Evolutionary conservation across 35 echinoderm and acorn worm genomes (phyloP), one percentile per base, ranked within the genome.

Genomic region (Lytechinus variegatus): DNA sequence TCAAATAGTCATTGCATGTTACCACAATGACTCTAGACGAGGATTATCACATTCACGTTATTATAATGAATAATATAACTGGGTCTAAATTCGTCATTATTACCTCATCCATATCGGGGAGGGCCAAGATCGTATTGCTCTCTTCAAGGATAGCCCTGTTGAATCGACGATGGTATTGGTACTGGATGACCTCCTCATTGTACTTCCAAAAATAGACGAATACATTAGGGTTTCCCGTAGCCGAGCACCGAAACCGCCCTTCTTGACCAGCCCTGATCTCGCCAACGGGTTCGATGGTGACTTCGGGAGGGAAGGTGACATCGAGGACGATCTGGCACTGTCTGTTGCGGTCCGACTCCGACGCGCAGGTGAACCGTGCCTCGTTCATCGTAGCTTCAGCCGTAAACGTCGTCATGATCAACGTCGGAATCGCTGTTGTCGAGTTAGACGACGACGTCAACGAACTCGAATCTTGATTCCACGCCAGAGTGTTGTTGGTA

Each of bases 171-270:
- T 93, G n/a, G 10, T 93, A 93, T n/a, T 0, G 0, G 28, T 93
- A 93, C 27, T 93, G 14, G 92, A 93, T 57, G 13, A 16, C 9
- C 92, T 93, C 55, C 28, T 93, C 92, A 54, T 54, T 54, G 21
- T 93, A 93, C 54, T 57, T 54, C 92, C 92, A 93, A 27, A 93
- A 57, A 54, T 55, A 93, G 53, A 57, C 92, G 55, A 93, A 93
- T 10, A 93, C 53, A 54, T 93, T 93, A 6, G 92, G 92, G 55
- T 93, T 93, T 27, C 92, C 92, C 27, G 92, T 93, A 2, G 92
- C 92, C 14, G 28, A 1, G 54, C 92, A 93, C n/a, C 54, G 92
- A 57, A 55, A 93, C 57, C 92, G 54, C 21, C 92, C 92, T 10
- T 93, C 92, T 16, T 28, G 52, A 12, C 92, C 92, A 11, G 92